Evolutionary conservation across 2,888 invertebrate species (phyloP).

Genomic region (Synergus laeviventris): DNA sequence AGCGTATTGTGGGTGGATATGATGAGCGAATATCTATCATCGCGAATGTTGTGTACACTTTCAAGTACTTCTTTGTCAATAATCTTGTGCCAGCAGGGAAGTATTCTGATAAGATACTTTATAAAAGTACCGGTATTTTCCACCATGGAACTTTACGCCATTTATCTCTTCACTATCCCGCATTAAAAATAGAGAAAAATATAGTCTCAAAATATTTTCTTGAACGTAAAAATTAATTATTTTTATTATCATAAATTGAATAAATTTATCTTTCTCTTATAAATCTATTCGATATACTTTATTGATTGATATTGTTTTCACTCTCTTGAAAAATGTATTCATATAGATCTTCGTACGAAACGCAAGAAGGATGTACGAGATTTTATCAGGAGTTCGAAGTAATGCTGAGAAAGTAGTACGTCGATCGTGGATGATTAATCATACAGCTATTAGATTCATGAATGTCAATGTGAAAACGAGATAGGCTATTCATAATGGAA

Average conservation of each 20-base stretch:
- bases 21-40: not conserved
- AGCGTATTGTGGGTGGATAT: not conserved
- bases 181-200: not conserved
- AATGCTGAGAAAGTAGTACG: slow-evolving; percentile 13
- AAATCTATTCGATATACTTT: not conserved
- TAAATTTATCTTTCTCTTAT: not conserved
- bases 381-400: not conserved
- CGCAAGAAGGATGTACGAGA: slow-evolving; percentile 3
- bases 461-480: not conserved
- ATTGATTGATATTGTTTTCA: slow-evolving; percentile 29
- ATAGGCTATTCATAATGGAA: slow-evolving; percentile 10
- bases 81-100: not conserved
- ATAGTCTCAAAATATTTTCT: not conserved
- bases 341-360: slow-evolving; percentile 4
- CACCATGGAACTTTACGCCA: not conserved
- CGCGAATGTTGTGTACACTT: not conserved
- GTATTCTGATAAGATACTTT: slow-evolving; percentile 5
- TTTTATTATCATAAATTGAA: not conserved
- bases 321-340: slow-evolving; percentile 5
- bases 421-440: slow-evolving; percentile 3
- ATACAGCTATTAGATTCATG: slow-evolving; percentile 16
- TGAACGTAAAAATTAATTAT: not conserved
- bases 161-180: not conserved
- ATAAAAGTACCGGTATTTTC: not conserved
- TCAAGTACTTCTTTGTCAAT: not conserved